Evolutionary conservation across 2,797 vertebrate genomes (phyloP), one percentile per base, ranked within the genome.

Genomic region (Pantherophis vulpinus): DNA sequence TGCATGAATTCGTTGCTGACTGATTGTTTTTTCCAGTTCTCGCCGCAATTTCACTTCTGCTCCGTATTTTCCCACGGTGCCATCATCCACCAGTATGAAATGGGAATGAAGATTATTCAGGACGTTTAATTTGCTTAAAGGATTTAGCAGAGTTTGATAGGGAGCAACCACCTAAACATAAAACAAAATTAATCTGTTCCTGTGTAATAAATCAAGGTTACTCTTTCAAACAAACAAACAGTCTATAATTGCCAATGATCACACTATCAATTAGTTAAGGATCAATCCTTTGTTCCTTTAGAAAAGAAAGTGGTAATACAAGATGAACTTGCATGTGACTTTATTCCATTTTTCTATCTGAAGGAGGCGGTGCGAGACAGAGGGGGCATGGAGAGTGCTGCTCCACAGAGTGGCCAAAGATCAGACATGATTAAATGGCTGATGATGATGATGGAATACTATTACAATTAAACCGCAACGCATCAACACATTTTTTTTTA

Each of bases 51-150:
- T 98, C 92, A 99, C 99, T 98, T 99, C 99, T 3, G 99, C 98
- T 11, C 99, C 99, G 8, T 99, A 99, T 95, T 98, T 99, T 89
- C 99, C 99, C 96, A 99, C 98, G 2, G 99, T 99, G 93, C 99
- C 99, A 94, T 99, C 99, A 92, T 99, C 99, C 98, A 99, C 99
- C 98, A 99, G 97, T 94, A 99, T 98, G 97, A 99, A 99, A 97
- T 99, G 99, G 70, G 99, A 99, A 98, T 99, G 99, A 42, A 99
- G 98, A 96, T 98, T 99, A 97, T 99, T 99, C 93, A 99, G 97
- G 95, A 99, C 99, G 16, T 99, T 99, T 87, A 99, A 96, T 98
- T 99, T 99, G 97, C 99, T 99, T 95, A 99, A 98, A 91, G 99
- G 99, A 95, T 99, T 99, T 96, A 99, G 97, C 95, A 99, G 97